These are phyloP conservation scores for Helicoverpa assulta DNA, from an alignment of 2,888 invertebrate species.

Conservation along the genomic window DNA sequence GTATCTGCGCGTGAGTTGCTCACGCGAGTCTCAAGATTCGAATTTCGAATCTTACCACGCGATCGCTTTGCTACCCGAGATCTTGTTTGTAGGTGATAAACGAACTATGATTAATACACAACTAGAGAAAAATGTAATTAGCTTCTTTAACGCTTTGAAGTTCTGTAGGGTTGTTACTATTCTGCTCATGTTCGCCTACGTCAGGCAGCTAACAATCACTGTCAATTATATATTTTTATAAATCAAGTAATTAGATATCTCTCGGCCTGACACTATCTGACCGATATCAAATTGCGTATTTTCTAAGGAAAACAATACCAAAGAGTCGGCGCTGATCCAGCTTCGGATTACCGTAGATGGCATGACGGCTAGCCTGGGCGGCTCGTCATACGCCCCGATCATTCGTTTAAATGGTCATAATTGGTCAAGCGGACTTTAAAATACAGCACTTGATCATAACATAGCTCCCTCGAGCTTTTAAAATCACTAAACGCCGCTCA, in stretches of 20 bases:
- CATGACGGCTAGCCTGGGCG: conserved; percentile 75
- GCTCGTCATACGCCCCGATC: conserved; percentile 80
- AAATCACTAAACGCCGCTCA: conserved; percentile 56
- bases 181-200: conserved; percentile 4
- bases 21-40: conserved; percentile 74
- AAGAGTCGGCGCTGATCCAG: conserved; percentile 80
- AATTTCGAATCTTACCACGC: conserved; percentile 75
- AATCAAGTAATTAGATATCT: conserved; percentile 51
- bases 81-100: conserved; percentile 71
- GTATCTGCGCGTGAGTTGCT: conserved; percentile 72
- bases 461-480: conserved; percentile 67
- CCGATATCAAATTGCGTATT: conserved; percentile 75
- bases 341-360: conserved; percentile 86
- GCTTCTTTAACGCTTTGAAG: conserved; percentile 27
- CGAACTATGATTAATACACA: conserved; percentile 76
- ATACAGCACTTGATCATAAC: conserved; percentile 79
- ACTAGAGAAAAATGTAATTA: conserved; percentile 59
- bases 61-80: conserved; percentile 72
- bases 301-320: conserved; percentile 81
- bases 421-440: conserved; percentile 81
- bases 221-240: conserved; percentile 52
- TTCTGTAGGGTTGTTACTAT: conserved; percentile 3
- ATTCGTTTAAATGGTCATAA: conserved; percentile 87
- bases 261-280: conserved; percentile 57
- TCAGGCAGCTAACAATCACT: conserved; percentile 6